phyloP scores from a whole-genome alignment of 53 echinoderm and acorn worm genomes.

The Apostichopus leukothele region DNA sequence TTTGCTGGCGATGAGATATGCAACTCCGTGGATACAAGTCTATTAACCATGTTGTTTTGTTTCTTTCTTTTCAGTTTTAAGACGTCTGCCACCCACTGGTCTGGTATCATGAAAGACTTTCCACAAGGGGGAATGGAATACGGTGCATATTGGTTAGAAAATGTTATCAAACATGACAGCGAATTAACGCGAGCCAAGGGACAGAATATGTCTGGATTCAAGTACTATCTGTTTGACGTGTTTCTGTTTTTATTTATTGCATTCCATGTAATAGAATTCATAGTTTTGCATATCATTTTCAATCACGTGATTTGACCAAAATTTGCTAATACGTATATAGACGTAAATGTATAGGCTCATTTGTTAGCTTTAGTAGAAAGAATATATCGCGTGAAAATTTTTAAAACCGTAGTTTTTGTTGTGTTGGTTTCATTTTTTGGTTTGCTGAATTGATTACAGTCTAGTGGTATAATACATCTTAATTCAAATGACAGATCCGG shows the following conservation, averaged over 20 bases:
- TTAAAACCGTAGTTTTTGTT: too few relatives aligned
- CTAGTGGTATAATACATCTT: too few relatives aligned
- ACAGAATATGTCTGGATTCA: constrained; percentile 16
- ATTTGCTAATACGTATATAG: too few relatives aligned
- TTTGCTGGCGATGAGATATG: too few relatives aligned
- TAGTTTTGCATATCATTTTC: not conserved
- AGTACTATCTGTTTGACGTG: constrained; percentile 32
- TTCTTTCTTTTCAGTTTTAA: not conserved
- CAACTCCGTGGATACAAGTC: too few relatives aligned
- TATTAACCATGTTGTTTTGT: not conserved
- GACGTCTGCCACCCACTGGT: not conserved
- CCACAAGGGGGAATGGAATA: constrained; percentile 28
- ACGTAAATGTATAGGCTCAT: too few relatives aligned
- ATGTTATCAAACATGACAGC: constrained; percentile 27
- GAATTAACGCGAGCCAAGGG: constrained; percentile 29
- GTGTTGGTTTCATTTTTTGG: too few relatives aligned
- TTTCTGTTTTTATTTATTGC: not conserved
- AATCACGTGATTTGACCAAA: not conserved
- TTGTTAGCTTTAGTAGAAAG: too few relatives aligned
- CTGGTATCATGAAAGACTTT: constrained; percentile 19
- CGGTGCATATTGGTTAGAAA: constrained; percentile 1
- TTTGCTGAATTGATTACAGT: too few relatives aligned
- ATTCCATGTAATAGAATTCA: not conserved
- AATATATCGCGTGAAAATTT: too few relatives aligned
- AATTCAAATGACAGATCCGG: too few relatives aligned